phyloP scores from a whole-genome alignment of 2,888 invertebrate species.

The Lasioglossum oenotherae region DNA sequence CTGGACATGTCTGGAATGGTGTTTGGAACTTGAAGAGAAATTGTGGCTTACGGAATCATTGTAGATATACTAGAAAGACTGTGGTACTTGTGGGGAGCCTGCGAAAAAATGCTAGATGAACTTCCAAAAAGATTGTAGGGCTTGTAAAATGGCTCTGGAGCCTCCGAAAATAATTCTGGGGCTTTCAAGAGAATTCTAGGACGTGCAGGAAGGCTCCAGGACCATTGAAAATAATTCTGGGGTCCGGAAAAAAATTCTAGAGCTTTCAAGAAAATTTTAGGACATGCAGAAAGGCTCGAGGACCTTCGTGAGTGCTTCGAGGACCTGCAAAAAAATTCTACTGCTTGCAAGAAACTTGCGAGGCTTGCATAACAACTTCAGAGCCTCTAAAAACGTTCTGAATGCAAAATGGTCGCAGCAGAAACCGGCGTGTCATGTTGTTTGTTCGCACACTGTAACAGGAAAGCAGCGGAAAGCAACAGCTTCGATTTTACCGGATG shows the following conservation, averaged over 20 bases:
- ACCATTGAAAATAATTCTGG: too few species aligned
- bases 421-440: background rate
- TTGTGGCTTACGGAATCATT: too few species aligned
- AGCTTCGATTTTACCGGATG: background rate
- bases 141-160: background rate
- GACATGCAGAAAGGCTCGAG: background rate
- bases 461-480: background rate
- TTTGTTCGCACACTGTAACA: background rate
- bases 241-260: too few species aligned
- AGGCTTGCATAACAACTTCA: fast-evolving
- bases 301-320: background rate
- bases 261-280: too few species aligned
- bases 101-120: background rate
- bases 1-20: too few species aligned
- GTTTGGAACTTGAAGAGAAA: too few species aligned
- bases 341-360: background rate
- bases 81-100: background rate
- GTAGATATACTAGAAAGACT: too few species aligned
- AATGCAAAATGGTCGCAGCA: background rate
- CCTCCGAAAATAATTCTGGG: background rate
- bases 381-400: background rate
- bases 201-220: too few species aligned
- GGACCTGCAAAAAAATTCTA: background rate
- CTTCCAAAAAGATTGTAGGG: background rate
- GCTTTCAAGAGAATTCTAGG: background rate